Evolutionary conservation across 2,113 vertebrate genomes (phyloP).

Genomic region (Rhea americana): DNA sequence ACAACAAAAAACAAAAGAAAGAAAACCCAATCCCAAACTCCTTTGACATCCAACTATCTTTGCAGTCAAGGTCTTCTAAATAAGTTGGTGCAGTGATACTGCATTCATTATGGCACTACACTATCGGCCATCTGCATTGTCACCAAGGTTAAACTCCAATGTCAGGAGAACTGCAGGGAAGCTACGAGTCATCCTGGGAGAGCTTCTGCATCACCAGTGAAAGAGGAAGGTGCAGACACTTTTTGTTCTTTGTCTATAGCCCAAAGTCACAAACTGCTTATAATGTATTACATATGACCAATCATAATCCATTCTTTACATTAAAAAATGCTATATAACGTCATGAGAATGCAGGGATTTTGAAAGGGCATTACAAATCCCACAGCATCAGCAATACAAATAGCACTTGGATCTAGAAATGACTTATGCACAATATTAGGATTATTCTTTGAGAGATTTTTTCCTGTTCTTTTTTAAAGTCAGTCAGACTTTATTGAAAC

Average conservation of each 20-base stretch:
- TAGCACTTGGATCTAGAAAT: not conserved
- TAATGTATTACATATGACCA: constrained; percentile 3
- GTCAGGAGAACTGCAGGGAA: constrained; percentile 23
- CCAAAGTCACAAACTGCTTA: not conserved
- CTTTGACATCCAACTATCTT: not conserved
- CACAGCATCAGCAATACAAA: not conserved
- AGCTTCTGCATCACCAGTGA: not conserved
- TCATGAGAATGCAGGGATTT: not conserved
- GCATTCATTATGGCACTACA: not conserved
- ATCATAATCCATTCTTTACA: not conserved
- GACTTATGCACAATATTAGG: not conserved
- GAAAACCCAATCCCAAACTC: not conserved
- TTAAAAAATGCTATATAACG: not conserved
- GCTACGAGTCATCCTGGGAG: not conserved
- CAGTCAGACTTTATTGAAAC: not conserved
- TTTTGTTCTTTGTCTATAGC: not conserved
- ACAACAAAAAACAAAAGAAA: not conserved
- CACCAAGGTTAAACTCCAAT: not conserved
- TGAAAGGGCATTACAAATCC: not conserved
- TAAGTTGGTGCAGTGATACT: not conserved
- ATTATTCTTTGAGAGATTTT: not conserved
- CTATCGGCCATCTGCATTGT: not conserved
- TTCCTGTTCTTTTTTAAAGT: not conserved
- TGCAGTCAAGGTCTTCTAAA: not conserved
- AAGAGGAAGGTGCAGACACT: not conserved